Conservation (phyloP, 2,797 vertebrate genomes). For the Coracias cyanogaster region DNA sequence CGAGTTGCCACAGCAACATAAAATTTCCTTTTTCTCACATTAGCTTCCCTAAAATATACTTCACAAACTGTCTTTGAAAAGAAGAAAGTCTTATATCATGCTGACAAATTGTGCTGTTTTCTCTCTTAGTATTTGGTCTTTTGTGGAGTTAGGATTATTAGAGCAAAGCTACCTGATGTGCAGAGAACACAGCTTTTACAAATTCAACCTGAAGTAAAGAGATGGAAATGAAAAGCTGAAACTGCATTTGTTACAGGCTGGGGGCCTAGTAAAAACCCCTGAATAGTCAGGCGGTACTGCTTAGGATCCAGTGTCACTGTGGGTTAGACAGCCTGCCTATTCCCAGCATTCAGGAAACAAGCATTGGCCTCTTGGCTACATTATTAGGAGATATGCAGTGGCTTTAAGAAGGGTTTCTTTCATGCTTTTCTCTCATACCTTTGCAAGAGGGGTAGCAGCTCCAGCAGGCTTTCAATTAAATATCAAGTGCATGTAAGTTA, state of each 20-base stretch:
- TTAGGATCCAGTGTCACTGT: accelerated
- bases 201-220: conserved; percentile 7
- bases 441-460: not conserved
- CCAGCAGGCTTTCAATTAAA: not conserved
- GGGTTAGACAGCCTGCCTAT: not conserved
- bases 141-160: conserved; percentile 5
- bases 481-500: not conserved
- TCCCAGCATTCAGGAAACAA: not conserved
- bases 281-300: not conserved
- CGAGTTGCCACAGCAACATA: conserved; percentile 75
- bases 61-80: conserved; percentile 28
- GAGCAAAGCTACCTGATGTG: not conserved
- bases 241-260: not conserved
- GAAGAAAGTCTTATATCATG: not conserved
- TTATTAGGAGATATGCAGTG: not conserved
- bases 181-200: not conserved
- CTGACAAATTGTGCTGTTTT: conserved; percentile 40
- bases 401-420: not conserved
- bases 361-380: not conserved
- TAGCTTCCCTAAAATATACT: conserved; percentile 63
- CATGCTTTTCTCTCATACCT: not conserved
- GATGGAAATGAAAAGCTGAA: not conserved
- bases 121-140: conserved; percentile 42
- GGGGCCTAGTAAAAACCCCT: not conserved
- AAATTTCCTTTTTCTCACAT: conserved; percentile 44